Evolutionary conservation across 2,888 invertebrate species (phyloP).

Genomic region (Ernsta delagoae): DNA sequence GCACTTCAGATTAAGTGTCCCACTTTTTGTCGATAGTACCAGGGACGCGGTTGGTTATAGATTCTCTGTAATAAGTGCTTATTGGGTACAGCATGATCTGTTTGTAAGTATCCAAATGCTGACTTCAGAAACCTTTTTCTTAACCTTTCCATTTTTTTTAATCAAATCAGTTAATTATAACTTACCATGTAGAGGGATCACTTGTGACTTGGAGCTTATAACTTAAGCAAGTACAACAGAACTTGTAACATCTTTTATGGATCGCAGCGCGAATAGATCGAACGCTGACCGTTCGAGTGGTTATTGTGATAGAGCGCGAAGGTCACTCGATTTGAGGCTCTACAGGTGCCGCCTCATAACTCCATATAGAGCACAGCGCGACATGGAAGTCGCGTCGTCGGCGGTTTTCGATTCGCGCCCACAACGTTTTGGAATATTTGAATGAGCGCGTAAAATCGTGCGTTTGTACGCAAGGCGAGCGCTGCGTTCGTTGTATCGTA

Average conservation of each 20-base stretch:
- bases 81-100: neutral
- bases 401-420: conserved; percentile 12
- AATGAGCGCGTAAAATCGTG: conserved; percentile 21
- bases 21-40: conserved; percentile 1
- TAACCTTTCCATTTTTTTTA: too few relatives aligned
- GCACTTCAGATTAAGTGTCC: conserved; percentile 34
- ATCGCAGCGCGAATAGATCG: conserved; percentile 31
- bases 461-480: neutral
- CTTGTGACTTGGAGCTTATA: conserved; percentile 6
- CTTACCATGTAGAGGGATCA: neutral
- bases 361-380: conserved; percentile 15
- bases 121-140: too few relatives aligned
- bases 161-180: too few relatives aligned
- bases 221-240: neutral
- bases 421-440: conserved; percentile 13
- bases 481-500: too few relatives aligned
- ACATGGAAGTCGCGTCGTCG: conserved; percentile 8
- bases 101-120: neutral
- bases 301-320: conserved; percentile 64
- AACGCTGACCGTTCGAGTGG: conserved; percentile 63
- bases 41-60: neutral
- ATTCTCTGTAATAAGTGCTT: neutral
- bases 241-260: conserved; percentile 4
- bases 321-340: conserved; percentile 68
- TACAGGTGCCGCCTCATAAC: conserved; percentile 56